Conservation (phyloP, 2,797 vertebrate genomes). For the Anomalospiza imberbis region DNA sequence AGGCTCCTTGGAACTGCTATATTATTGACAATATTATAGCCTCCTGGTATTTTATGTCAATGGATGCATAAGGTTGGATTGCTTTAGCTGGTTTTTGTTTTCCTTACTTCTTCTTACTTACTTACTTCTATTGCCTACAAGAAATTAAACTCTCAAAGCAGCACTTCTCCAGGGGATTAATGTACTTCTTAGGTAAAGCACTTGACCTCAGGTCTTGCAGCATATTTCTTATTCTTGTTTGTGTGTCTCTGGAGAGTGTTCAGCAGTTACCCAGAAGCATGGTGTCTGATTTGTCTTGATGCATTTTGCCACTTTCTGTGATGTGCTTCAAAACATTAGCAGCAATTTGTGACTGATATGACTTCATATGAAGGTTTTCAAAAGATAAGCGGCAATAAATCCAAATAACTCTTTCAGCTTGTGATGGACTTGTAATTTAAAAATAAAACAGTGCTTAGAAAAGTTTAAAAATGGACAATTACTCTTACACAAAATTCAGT, state of each 20-base stretch:
- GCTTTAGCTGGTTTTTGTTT: not conserved
- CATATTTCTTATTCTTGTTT: not conserved
- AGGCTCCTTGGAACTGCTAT: not conserved
- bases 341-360: not conserved
- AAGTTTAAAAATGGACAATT: not conserved
- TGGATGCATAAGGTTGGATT: not conserved
- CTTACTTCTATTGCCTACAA: not conserved
- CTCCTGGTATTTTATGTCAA: not conserved
- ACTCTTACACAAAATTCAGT: not conserved
- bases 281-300: not conserved
- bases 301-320: not conserved
- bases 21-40: not conserved
- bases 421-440: not conserved
- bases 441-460: not conserved
- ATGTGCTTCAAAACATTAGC: not conserved
- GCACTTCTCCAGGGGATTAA: conserved; percentile 16
- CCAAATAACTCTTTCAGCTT: not conserved
- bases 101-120: not conserved
- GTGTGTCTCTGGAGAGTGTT: not conserved
- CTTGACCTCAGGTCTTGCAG: conserved; percentile 4
- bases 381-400: not conserved
- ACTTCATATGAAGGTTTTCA: not conserved
- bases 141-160: conserved; percentile 21
- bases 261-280: not conserved
- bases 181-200: conserved; percentile 5